Evolutionary conservation across 2,888 invertebrate species (phyloP).

Genomic region (Brachylomia viminalis): DNA sequence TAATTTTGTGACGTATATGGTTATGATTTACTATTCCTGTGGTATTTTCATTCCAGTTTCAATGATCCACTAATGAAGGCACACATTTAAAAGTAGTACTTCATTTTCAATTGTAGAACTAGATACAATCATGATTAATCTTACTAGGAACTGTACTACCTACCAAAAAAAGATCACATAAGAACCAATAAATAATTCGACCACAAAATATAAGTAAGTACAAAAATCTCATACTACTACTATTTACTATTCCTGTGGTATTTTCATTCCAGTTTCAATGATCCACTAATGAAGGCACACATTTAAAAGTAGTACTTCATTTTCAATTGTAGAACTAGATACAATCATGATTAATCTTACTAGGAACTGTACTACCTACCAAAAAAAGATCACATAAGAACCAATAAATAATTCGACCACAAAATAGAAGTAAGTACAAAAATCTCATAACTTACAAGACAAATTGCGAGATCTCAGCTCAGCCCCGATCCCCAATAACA

Average conservation of each 20-base stretch:
- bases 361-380: neutral
- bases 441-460: slow-evolving; percentile 50
- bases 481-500: slow-evolving; percentile 59
- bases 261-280: neutral
- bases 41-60: neutral
- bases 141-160: neutral
- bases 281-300: slow-evolving; percentile 10
- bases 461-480: slow-evolving; percentile 55
- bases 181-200: slow-evolving; percentile 11
- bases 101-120: neutral
- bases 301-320: neutral
- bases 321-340: neutral
- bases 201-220: slow-evolving; percentile 27
- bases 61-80: slow-evolving; percentile 15
- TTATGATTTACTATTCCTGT: slow-evolving; percentile 33
- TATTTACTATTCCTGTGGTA: slow-evolving; percentile 27
- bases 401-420: slow-evolving; percentile 9
- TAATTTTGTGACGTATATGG: slow-evolving; percentile 27
- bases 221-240: too few species aligned
- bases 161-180: slow-evolving; percentile 23
- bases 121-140: neutral
- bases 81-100: neutral
- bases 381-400: slow-evolving; percentile 18
- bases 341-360: neutral
- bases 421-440: slow-evolving; percentile 39